These are phyloP conservation scores for Oreochromis spilurus DNA, from an alignment of 2,113 vertebrate genomes.

Conservation along the genomic window DNA sequence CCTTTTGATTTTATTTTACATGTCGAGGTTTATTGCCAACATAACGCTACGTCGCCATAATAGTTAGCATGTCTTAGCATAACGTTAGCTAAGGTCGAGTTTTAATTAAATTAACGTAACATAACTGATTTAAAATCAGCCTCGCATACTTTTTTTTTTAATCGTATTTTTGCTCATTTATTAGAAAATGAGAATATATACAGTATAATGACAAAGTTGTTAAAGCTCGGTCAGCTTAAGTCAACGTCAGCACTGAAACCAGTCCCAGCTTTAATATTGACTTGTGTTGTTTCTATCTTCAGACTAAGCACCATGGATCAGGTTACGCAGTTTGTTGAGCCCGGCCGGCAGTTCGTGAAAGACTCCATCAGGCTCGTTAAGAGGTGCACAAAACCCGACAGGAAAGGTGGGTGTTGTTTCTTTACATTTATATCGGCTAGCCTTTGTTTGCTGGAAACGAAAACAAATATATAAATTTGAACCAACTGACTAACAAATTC, in stretches of 20 bases:
- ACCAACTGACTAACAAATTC: neutral
- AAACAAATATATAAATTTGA: neutral
- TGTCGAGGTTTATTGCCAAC: neutral
- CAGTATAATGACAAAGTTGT: fast-evolving
- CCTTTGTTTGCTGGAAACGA: neutral
- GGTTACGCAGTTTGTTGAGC: constrained; percentile 97
- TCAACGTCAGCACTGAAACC: constrained; percentile 29
- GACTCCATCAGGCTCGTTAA: constrained; percentile 98
- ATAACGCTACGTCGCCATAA: neutral
- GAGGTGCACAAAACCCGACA: constrained; percentile 97
- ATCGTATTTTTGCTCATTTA: neutral
- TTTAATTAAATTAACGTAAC: neutral
- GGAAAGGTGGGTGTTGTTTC: constrained; percentile 81
- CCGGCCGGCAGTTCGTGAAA: constrained; percentile 95
- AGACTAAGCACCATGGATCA: constrained; percentile 84
- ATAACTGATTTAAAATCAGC: neutral
- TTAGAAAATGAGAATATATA: neutral
- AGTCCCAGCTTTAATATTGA: neutral
- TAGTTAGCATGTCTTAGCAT: neutral
- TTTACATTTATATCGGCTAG: neutral
- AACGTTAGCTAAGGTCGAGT: neutral
- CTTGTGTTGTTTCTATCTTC: neutral
- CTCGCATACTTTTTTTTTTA: neutral
- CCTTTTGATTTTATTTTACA: neutral
- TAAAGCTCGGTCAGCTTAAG: neutral